phyloP scores from a whole-genome alignment of 2,797 vertebrate species.

The Toxotes lorentzi region DNA sequence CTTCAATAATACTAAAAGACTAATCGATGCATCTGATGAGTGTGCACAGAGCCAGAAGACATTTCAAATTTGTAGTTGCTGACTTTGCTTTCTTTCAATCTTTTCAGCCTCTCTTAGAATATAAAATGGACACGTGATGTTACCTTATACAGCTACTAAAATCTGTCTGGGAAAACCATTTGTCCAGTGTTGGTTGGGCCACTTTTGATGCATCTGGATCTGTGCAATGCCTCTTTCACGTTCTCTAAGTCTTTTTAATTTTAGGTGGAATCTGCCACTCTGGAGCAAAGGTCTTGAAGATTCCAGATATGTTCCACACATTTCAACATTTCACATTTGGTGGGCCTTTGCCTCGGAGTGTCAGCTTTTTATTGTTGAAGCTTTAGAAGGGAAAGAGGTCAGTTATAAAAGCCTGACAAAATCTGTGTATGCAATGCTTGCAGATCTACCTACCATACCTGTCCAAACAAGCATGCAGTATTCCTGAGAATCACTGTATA shows the following conservation, averaged over 20 bases:
- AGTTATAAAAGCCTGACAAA: conserved; percentile 1
- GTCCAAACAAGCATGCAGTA: not conserved
- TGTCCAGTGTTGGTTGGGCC: not conserved
- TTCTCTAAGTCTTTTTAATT: not conserved
- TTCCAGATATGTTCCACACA: not conserved
- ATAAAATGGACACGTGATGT: not conserved
- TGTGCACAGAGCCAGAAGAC: not conserved
- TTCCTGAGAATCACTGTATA: not conserved
- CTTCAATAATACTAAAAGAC: not conserved
- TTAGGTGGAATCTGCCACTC: not conserved
- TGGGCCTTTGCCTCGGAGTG: not conserved
- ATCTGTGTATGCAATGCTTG: not conserved
- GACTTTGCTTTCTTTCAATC: not conserved
- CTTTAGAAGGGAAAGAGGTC: not conserved
- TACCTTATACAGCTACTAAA: no score
- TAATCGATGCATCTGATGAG: not conserved
- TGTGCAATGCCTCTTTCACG: not conserved
- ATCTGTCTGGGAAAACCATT: not conserved
- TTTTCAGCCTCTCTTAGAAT: not conserved
- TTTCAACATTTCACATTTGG: conserved; percentile 11
- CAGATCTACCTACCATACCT: not conserved
- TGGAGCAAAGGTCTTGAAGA: no score
- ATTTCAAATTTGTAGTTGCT: not conserved
- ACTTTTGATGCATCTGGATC: not conserved
- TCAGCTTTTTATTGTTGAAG: not conserved